These are phyloP conservation scores for Galeopterus variegatus DNA, from an alignment of 2,113 vertebrate genomes.

Conservation along the genomic window DNA sequence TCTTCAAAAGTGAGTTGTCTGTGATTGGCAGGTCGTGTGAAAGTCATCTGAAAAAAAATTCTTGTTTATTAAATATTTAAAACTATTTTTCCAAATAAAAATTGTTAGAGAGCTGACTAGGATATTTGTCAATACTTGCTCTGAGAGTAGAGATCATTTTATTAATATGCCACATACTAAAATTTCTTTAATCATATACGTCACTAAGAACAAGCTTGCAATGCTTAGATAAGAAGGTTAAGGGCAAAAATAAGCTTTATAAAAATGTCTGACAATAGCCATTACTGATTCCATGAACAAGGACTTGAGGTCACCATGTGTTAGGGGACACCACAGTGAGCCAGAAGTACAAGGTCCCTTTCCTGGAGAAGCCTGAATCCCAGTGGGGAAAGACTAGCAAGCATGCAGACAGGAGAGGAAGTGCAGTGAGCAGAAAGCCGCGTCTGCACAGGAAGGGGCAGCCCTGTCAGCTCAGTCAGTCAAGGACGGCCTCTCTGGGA, in stretches of 20 bases:
- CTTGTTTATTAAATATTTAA: background rate
- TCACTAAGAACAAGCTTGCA: background rate
- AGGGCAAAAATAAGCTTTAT: background rate
- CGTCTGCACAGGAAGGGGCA: too few relatives aligned
- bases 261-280: too few relatives aligned
- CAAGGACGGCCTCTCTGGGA: too few relatives aligned
- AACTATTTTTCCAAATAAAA: slow-evolving; percentile 1
- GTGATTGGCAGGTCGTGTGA: slow-evolving; percentile 98
- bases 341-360: background rate
- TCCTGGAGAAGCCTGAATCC: background rate
- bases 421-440: background rate
- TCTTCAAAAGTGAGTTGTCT: slow-evolving; percentile 98
- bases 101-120: background rate
- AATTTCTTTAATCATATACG: background rate
- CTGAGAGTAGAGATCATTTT: background rate
- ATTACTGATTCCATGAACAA: too few relatives aligned
- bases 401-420: rapidly evolving
- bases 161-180: background rate
- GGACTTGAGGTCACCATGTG: background rate
- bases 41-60: slow-evolving; percentile 94
- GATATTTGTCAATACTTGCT: background rate
- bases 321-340: rapidly evolving
- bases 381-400: rapidly evolving
- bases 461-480: rapidly evolving
- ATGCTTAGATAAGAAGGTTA: background rate